Base-by-base conservation (phyloP, 2,888 invertebrate genomes). In the Neoscelio sp. region DNA sequence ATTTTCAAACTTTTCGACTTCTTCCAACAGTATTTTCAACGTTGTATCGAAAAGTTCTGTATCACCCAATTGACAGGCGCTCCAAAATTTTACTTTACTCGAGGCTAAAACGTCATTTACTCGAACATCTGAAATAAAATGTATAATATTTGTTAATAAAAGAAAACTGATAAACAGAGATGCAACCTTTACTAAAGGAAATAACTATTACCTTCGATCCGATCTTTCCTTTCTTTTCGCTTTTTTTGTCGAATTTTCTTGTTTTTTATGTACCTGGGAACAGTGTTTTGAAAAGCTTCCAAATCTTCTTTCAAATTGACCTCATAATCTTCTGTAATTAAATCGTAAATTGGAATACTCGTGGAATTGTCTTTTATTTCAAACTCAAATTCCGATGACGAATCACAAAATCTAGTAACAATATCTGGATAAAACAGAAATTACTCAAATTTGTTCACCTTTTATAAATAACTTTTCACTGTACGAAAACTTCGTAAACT, bases 71-170 rank as follows among this genome's bases (percentile, higher is more conserved):
- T 89, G 87, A 64, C 91, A 86, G 35, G 92, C 91, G 10, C 87
- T 91, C 65, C 92, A 89, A 0, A 94, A 86, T 67, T 93, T 92
- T 60, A 92, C 91, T 71, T 91, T 91, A 0, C 92, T 92, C 76
- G 90, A 90, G 0, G 90, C 90, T 8, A 93, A 90, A 30, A 91
- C 84, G 70, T 84, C 86, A 38, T 85, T 87, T 0, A 80, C 48
- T 12, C 71, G 42, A 10, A 76, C 28, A 3, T 85, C 87, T 86
- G 20, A 40, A 67, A 54, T 2, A 46, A 52, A 7, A 2, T 33
- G 10, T 33, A 6, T 6, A 33, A n/a, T n/a, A n/a, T n/a, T n/a
- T n/a, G n/a, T n/a, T n/a, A n/a, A n/a, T n/a, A n/a, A n/a, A n/a
- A n/a, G n/a, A n/a, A n/a, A n/a, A n/a, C n/a, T n/a, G n/a, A n/a